phyloP scores from a whole-genome alignment of 1,140 invertebrate species.

The Vanessa atalanta region DNA sequence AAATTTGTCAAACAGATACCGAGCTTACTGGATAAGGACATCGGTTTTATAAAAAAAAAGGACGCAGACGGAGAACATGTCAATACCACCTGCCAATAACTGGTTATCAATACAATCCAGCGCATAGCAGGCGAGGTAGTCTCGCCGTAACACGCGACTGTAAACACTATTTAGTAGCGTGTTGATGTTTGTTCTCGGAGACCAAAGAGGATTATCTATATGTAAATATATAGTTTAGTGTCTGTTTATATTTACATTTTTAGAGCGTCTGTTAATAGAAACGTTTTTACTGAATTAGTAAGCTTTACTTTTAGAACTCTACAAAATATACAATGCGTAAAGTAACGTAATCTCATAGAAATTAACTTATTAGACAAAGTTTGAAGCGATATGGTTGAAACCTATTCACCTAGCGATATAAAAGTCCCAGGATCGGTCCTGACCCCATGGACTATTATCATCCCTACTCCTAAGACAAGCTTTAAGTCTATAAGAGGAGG shows the following conservation, averaged over 20 bases:
- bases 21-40: too few relatives aligned
- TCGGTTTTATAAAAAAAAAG: too few relatives aligned
- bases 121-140: conserved; percentile 26
- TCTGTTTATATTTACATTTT: conserved; percentile 17
- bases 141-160: conserved; percentile 20
- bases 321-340: background rate
- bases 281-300: background rate
- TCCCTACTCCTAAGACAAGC: too few relatives aligned
- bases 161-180: conserved; percentile 38
- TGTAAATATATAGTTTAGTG: conserved; percentile 24
- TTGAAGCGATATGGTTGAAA: too few relatives aligned
- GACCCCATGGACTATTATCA: too few relatives aligned
- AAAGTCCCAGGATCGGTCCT: too few relatives aligned
- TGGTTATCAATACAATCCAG: conserved; percentile 25
- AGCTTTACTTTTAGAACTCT: background rate
- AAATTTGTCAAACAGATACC: too few relatives aligned
- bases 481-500: too few relatives aligned
- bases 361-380: too few relatives aligned
- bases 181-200: conserved; percentile 36
- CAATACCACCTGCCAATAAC: background rate
- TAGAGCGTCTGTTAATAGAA: conserved; percentile 8
- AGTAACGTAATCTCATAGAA: background rate
- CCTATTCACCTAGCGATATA: too few relatives aligned
- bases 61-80: too few relatives aligned
- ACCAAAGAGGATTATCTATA: conserved; percentile 34